A percentile compares a stretch with the other conserved stretches of the same genome.
These are phyloP conservation scores for Amphiura filiformis DNA, from an alignment of 35 echinoderm and acorn worm species.

Conservation along the genomic window DNA sequence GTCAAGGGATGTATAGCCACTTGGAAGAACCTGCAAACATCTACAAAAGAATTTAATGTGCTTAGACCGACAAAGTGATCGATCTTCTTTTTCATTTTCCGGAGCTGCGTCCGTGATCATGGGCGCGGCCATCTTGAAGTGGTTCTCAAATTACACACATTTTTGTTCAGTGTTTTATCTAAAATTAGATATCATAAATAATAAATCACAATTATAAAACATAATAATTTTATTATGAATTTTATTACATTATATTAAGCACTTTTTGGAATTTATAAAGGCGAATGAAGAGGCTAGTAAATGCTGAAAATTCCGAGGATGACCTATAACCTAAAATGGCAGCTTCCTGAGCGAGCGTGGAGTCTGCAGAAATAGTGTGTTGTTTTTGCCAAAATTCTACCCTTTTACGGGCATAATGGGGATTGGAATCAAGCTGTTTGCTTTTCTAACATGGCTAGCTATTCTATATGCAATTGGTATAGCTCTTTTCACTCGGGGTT, in stretches of 20 bases:
- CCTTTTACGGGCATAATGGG: conserved; percentile 23
- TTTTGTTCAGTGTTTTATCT: too few relatives aligned
- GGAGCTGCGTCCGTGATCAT: background rate
- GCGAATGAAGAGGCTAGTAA: too few relatives aligned
- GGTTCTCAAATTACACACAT: background rate
- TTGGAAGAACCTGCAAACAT: conserved; percentile 82
- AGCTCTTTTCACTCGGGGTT: conserved; percentile 79
- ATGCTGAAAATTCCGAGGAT: background rate
- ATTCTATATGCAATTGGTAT: conserved; percentile 62
- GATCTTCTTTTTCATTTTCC: conserved; percentile 2
- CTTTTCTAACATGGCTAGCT: conserved; percentile 47
- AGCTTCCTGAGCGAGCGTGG: conserved; percentile 25
- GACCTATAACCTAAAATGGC: conserved; percentile 25
- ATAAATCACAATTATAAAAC: too few relatives aligned
- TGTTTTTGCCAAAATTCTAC: conserved; percentile 15
- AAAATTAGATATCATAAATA: too few relatives aligned
- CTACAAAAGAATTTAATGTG: conserved; percentile 89
- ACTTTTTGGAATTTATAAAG: too few relatives aligned
- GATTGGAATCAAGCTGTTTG: conserved; percentile 34
- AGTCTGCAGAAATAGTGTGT: background rate
- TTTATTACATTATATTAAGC: too few relatives aligned
- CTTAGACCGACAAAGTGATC: conserved; percentile 5
- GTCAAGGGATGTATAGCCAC: conserved; percentile 79
- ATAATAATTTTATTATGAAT: too few relatives aligned
- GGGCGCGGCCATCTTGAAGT: conserved; percentile 12